Evolutionary conservation across 2,113 vertebrate species (phyloP).

Genomic region (Brachypteracias leptosomus): DNA sequence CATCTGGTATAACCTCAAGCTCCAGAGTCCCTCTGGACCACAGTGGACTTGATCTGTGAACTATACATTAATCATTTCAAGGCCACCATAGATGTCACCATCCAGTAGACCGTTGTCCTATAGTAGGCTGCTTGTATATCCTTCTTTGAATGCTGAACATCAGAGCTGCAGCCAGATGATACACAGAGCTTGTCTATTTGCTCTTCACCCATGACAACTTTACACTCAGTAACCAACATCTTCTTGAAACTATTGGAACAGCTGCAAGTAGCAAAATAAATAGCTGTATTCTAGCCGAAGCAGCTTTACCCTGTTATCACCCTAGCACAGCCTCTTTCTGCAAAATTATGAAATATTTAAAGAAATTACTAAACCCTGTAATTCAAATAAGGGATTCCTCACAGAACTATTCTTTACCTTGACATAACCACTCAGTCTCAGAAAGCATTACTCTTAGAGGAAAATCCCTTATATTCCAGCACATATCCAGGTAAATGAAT

Average conservation of each 20-base stretch:
- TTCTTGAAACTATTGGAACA: neutral
- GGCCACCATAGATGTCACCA: neutral
- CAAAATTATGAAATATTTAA: neutral
- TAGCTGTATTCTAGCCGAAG: neutral
- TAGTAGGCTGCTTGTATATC: fast-evolving
- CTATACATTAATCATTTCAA: neutral
- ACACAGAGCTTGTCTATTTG: neutral
- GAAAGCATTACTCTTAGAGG: neutral
- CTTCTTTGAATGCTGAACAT: neutral
- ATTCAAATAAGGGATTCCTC: neutral
- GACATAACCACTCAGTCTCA: neutral
- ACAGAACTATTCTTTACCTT: neutral
- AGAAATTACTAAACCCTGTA: neutral
- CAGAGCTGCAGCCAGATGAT: neutral
- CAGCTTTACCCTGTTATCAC: neutral
- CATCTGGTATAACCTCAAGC: neutral
- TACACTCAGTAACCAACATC: neutral
- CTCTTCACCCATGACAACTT: neutral
- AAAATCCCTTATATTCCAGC: neutral
- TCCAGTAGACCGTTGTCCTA: neutral
- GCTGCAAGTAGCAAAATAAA: neutral
- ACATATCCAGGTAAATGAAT: neutral
- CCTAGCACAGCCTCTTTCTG: neutral
- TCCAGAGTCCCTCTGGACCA: neutral
- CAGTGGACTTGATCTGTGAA: neutral